These are phyloP conservation scores for Aythya baeri DNA, from an alignment of 2,113 vertebrate genomes.

Conservation along the genomic window DNA sequence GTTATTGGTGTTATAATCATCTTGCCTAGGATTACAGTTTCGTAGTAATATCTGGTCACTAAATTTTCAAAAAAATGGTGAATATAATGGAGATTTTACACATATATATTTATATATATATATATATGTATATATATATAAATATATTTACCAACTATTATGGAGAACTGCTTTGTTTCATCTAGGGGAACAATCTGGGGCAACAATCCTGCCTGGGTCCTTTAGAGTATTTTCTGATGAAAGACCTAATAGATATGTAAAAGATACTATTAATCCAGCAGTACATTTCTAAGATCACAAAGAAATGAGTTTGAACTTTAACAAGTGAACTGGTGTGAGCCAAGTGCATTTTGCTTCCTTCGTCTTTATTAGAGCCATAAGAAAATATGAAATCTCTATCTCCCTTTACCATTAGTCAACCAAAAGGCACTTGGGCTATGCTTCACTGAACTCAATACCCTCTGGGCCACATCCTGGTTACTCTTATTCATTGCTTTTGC, in stretches of 20 bases:
- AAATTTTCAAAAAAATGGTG: background rate
- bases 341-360: background rate
- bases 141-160: background rate
- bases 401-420: slow-evolving; percentile 25
- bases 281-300: background rate
- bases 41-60: background rate
- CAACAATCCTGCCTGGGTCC: background rate
- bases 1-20: too few relatives aligned
- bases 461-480: slow-evolving; percentile 4
- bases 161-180: background rate
- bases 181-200: background rate
- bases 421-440: background rate
- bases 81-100: background rate
- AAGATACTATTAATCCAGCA: background rate
- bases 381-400: background rate
- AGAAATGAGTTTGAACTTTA: background rate
- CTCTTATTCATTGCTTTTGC: background rate
- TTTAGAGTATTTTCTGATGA: background rate
- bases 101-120: background rate
- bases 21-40: background rate
- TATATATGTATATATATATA: too few relatives aligned
- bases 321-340: background rate
- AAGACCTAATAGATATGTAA: background rate
- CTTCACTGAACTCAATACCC: slow-evolving; percentile 49
- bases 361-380: background rate